A percentile compares a stretch with the other conserved stretches of the same genome.
phyloP scores from a whole-genome alignment of 2,113 vertebrate genomes.

The Myocastor coypus region DNA sequence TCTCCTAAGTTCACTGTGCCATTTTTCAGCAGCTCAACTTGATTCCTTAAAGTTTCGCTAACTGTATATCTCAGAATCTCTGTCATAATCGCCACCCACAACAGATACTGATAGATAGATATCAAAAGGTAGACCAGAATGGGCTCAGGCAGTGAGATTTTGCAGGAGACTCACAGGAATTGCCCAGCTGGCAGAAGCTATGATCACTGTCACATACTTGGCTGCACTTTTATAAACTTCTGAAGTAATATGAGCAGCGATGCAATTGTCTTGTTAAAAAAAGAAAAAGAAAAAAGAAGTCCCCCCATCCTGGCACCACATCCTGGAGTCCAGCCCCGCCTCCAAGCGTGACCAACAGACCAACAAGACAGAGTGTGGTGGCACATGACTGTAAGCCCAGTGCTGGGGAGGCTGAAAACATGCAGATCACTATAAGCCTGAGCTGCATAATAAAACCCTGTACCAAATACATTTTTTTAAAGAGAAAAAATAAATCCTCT shows the following conservation, averaged over 20 bases:
- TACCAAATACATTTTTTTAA: no score
- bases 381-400: no score
- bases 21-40: background rate
- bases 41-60: no score
- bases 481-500: background rate
- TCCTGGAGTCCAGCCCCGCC: no score
- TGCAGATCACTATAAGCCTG: no score
- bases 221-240: background rate
- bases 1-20: rapidly evolving
- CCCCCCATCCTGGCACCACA: no score
- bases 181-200: background rate
- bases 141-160: background rate
- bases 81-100: background rate
- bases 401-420: no score
- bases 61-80: constrained; percentile 14
- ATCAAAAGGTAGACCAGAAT: background rate
- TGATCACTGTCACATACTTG: background rate
- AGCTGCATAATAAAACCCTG: no score
- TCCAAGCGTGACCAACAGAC: no score
- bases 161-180: background rate
- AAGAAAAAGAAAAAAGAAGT: background rate
- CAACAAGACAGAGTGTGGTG: no score
- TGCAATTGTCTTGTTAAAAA: background rate
- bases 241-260: background rate
- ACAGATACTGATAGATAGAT: background rate